phyloP scores from a whole-genome alignment of 2,888 invertebrate species.

The Achlya flavicornis region DNA sequence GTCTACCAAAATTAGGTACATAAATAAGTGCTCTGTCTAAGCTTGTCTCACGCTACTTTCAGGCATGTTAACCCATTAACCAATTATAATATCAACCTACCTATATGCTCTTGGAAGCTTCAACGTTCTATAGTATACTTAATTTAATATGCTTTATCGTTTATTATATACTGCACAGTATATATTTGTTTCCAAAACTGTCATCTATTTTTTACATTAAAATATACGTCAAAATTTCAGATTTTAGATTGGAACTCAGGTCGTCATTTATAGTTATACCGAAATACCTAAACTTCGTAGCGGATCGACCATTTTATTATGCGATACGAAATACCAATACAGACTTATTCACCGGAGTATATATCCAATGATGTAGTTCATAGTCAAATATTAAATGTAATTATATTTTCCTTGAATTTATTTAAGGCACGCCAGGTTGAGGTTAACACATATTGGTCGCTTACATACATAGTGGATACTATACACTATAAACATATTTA shows the following conservation, averaged over 20 bases:
- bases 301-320: conserved; percentile 32
- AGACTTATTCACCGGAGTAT: conserved; percentile 6
- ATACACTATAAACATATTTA: neutral
- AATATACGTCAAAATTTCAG: conserved; percentile 4
- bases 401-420: conserved; percentile 10
- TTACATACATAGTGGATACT: too few relatives aligned
- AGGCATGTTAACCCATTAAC: conserved; percentile 4
- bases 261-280: conserved; percentile 10
- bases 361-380: conserved; percentile 9
- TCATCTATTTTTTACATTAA: neutral
- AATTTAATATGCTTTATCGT: neutral
- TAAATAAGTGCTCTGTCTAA: neutral
- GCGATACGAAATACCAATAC: conserved; percentile 5
- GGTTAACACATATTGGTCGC: too few relatives aligned
- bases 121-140: neutral
- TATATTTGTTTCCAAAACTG: neutral
- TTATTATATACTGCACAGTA: neutral
- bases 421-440: conserved; percentile 7
- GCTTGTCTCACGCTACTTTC: conserved; percentile 1
- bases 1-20: conserved; percentile 47
- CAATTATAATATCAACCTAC: neutral
- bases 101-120: neutral
- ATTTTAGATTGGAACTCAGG: conserved; percentile 11
- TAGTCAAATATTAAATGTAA: conserved; percentile 12
- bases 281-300: conserved; percentile 12